Evolutionary conservation across 2,113 vertebrate species (phyloP).

Genomic region (Trematocara stigmaticum): DNA sequence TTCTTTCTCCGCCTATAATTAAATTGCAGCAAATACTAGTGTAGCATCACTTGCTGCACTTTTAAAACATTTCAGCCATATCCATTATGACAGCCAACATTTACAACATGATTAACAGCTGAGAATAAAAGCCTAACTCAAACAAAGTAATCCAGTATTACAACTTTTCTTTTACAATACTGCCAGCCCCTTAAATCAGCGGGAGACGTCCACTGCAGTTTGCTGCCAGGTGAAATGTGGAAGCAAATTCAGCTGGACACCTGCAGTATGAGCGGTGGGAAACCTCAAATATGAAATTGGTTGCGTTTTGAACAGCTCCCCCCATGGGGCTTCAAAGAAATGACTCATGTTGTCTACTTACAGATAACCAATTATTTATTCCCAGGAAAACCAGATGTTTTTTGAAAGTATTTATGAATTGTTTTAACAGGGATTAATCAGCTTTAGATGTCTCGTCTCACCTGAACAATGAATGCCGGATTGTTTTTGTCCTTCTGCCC

Average conservation of each 20-base stretch:
- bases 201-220: not conserved
- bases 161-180: conserved; percentile 49
- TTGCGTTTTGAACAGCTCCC: not conserved
- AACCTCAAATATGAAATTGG: not conserved
- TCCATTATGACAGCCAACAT: conserved; percentile 20
- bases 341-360: not conserved
- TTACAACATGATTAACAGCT: conserved; percentile 37
- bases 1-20: not conserved
- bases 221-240: conserved; percentile 22
- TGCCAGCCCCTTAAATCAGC: conserved; percentile 42
- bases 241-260: not conserved
- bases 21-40: conserved; percentile 9
- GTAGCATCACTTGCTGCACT: not conserved
- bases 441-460: not conserved
- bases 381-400: not conserved
- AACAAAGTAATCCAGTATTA: conserved; percentile 38
- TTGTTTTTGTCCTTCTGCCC: conserved; percentile 46
- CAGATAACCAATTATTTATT: not conserved
- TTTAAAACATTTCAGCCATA: conserved; percentile 8
- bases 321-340: not conserved
- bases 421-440: not conserved
- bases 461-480: not conserved
- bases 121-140: conserved; percentile 38
- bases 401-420: not conserved
- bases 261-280: not conserved